Percentiles rank a stretch among this genome's conserved stretches.
phyloP scores from a whole-genome alignment of 2,888 invertebrate genomes.

The Acronicta leporina region DNA sequence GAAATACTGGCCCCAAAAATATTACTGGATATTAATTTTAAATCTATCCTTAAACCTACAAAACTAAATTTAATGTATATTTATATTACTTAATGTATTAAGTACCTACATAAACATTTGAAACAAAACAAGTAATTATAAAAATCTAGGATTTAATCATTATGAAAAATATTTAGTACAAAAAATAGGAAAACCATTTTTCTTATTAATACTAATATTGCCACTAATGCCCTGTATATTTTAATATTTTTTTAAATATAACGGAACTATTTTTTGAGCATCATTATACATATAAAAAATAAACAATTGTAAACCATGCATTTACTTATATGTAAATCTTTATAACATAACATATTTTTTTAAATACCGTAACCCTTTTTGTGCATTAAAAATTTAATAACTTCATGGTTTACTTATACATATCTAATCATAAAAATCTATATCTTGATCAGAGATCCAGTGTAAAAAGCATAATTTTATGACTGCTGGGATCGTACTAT shows the following conservation, averaged over 20 bases:
- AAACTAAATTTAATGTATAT: slow-evolving; percentile 22
- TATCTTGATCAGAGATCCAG: slow-evolving; percentile 12
- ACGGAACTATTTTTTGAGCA: slow-evolving; percentile 59
- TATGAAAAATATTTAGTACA: slow-evolving; percentile 41
- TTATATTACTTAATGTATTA: slow-evolving; percentile 27
- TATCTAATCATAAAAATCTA: background rate
- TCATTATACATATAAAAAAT: slow-evolving; percentile 23
- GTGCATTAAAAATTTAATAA: too few relatives aligned
- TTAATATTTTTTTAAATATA: slow-evolving; percentile 27
- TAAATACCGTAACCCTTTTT: too few relatives aligned
- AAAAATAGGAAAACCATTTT: slow-evolving; percentile 53
- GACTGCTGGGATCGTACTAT: background rate
- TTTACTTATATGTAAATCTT: background rate
- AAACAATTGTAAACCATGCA: slow-evolving; percentile 7
- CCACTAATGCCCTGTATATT: slow-evolving; percentile 73
- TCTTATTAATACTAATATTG: slow-evolving; percentile 73
- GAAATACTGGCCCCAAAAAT: slow-evolving; percentile 80
- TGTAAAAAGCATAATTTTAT: background rate
- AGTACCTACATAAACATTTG: slow-evolving; percentile 75
- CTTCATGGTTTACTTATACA: slow-evolving; percentile 3
- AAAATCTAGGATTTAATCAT: slow-evolving; percentile 31
- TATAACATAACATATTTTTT: background rate
- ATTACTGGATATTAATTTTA: slow-evolving; percentile 47
- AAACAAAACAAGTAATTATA: slow-evolving; percentile 73
- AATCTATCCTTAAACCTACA: slow-evolving; percentile 10